Evolutionary conservation across 2,888 invertebrate genomes (phyloP).

Genomic region (Caenorhabditis afra): DNA sequence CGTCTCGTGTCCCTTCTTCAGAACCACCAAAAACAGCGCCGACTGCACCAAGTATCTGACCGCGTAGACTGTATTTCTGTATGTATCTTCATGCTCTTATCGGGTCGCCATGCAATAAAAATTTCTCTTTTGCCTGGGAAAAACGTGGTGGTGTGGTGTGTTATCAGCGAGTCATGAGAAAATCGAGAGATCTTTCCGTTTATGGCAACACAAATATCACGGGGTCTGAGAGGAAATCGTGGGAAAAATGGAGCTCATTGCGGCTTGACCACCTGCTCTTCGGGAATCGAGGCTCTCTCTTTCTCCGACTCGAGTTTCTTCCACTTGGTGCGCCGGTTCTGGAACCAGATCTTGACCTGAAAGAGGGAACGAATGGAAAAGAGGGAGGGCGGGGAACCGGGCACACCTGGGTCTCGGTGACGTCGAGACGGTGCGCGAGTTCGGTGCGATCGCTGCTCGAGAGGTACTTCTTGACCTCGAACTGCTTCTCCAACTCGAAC

Average conservation of each 20-base stretch:
- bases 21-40: constrained; percentile 66
- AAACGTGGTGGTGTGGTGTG: background rate
- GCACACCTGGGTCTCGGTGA: constrained; percentile 98
- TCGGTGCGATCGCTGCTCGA: constrained; percentile 94
- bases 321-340: constrained; percentile 97
- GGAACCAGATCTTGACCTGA: constrained; percentile 94
- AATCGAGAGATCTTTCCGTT: background rate
- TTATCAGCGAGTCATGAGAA: constrained; percentile 8
- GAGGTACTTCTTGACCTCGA: constrained; percentile 95
- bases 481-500: constrained; percentile 92
- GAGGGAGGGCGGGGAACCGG: constrained; percentile 80
- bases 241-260: constrained; percentile 9
- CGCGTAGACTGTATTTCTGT: constrained; percentile 15
- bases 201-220: constrained; percentile 4
- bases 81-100: constrained; percentile 20
- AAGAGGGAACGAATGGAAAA: background rate
- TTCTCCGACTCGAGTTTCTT: constrained; percentile 99
- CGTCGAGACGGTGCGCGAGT: constrained; percentile 93
- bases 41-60: constrained; percentile 60
- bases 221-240: constrained; percentile 1
- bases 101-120: constrained; percentile 22
- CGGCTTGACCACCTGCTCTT: constrained; percentile 27
- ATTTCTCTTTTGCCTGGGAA: background rate
- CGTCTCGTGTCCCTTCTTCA: constrained; percentile 66
- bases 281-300: constrained; percentile 83